These are phyloP conservation scores for Scaptomyza parva DNA, from an alignment of 2,888 invertebrate species.

Conservation along the genomic window DNA sequence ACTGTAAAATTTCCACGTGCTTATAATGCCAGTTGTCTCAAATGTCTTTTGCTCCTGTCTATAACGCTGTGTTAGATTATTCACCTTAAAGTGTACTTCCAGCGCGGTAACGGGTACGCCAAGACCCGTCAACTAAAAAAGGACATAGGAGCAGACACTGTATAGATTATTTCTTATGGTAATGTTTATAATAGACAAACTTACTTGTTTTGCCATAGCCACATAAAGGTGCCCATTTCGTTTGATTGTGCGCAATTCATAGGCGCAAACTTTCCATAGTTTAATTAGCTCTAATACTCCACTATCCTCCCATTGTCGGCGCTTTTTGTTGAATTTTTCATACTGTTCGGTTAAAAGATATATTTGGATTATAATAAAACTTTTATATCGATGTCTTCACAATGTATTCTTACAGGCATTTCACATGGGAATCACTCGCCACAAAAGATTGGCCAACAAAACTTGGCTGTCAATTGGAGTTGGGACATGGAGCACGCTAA, in stretches of 20 bases:
- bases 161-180: not conserved
- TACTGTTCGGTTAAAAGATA: constrained; percentile 56
- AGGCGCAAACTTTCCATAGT: constrained; percentile 84
- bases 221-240: constrained; percentile 84
- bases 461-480: constrained; percentile 63
- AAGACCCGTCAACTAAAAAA: constrained; percentile 80
- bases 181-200: constrained; percentile 3
- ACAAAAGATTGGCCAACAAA: constrained; percentile 79
- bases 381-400: not conserved
- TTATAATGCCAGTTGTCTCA: constrained; percentile 83
- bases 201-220: constrained; percentile 83
- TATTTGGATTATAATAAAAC: not conserved
- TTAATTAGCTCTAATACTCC: constrained; percentile 84
- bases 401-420: constrained; percentile 80
- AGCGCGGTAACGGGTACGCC: constrained; percentile 84
- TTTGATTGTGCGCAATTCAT: constrained; percentile 84
- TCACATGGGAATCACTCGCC: constrained; percentile 83
- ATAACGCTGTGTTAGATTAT: constrained; percentile 84
- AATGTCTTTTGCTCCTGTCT: constrained; percentile 84
- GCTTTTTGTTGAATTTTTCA: constrained; percentile 85
- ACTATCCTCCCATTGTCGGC: constrained; percentile 84
- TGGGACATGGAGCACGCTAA: constrained; percentile 69
- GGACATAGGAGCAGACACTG: not conserved
- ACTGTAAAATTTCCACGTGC: constrained; percentile 84
- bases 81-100: constrained; percentile 84